Evolutionary conservation across 2,888 invertebrate species (phyloP).

Genomic region (Metellina segmentata): DNA sequence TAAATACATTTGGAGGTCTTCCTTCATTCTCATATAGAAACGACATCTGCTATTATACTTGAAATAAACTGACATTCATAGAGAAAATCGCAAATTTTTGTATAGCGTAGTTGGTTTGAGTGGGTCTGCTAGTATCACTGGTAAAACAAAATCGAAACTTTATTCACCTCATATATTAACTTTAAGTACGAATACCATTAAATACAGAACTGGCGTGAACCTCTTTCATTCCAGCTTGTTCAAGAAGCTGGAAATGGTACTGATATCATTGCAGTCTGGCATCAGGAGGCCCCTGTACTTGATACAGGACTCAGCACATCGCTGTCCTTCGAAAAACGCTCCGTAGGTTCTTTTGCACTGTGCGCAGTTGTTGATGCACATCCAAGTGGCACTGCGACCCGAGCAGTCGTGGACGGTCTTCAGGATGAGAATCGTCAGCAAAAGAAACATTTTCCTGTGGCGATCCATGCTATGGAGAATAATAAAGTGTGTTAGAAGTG

Average conservation of each 20-base stretch:
- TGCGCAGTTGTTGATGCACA: constrained; percentile 87
- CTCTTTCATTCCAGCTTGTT: constrained; percentile 83
- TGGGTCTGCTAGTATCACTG: no score
- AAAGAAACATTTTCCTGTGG: neutral
- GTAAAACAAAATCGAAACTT: neutral
- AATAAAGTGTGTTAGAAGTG: no score
- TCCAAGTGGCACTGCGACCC: constrained; percentile 31
- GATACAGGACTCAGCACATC: constrained; percentile 91
- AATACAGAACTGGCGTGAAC: neutral
- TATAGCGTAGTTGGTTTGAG: no score
- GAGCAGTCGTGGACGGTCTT: neutral
- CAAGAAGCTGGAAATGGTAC: constrained; percentile 90
- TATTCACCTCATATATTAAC: neutral
- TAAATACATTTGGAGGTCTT: no score
- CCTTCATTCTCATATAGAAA: no score
- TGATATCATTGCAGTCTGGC: constrained; percentile 91
- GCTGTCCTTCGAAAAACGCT: constrained; percentile 91
- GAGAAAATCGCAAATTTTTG: no score
- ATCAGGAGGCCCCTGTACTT: constrained; percentile 91
- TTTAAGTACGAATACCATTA: neutral
- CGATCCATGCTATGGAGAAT: neutral
- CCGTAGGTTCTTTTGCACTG: constrained; percentile 95
- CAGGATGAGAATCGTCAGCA: neutral
- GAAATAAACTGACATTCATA: no score
- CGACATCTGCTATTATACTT: no score